Percentiles rank a stretch among this genome's conserved stretches.
Evolutionary conservation across 1,140 invertebrate species (phyloP).

Genomic region (Hesperophylax magnus): DNA sequence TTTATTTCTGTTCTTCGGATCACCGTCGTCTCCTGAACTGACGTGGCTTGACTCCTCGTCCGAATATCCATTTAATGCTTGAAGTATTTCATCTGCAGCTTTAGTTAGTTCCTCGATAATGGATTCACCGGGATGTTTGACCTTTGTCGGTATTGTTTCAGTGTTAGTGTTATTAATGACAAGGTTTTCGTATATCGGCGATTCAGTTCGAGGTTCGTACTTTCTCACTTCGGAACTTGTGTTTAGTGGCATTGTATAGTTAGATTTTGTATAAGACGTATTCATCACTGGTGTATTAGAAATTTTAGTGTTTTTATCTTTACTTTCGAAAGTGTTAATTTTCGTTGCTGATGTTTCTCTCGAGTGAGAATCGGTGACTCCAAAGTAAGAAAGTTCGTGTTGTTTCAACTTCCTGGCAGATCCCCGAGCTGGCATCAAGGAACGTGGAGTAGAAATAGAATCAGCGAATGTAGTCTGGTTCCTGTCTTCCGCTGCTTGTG

Average conservation of each 20-base stretch:
- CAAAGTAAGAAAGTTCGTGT: slow-evolving; percentile 67
- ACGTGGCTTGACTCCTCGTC: slow-evolving; percentile 64
- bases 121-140: slow-evolving; percentile 58
- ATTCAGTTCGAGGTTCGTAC: not conserved
- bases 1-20: slow-evolving; percentile 37
- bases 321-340: not conserved
- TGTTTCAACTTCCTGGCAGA: slow-evolving; percentile 64
- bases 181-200: slow-evolving; percentile 52
- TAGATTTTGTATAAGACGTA: not conserved
- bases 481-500: slow-evolving; percentile 10
- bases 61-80: slow-evolving; percentile 70
- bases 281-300: not conserved
- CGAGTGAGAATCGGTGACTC: slow-evolving; percentile 58
- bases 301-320: not conserved
- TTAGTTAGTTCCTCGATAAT: slow-evolving; percentile 70
- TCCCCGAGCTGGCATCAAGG: slow-evolving; percentile 50
- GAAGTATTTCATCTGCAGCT: slow-evolving; percentile 70
- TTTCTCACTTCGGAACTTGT: not conserved
- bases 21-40: slow-evolving; percentile 61
- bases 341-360: slow-evolving; percentile 9
- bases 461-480: slow-evolving; percentile 48
- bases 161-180: not conserved
- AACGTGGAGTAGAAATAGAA: slow-evolving; percentile 46
- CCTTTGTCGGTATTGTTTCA: slow-evolving; percentile 26
- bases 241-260: slow-evolving; percentile 1